Base-by-base conservation (phyloP, 53 echinoderm and acorn worm genomes). In the Echinometra lucunter region DNA sequence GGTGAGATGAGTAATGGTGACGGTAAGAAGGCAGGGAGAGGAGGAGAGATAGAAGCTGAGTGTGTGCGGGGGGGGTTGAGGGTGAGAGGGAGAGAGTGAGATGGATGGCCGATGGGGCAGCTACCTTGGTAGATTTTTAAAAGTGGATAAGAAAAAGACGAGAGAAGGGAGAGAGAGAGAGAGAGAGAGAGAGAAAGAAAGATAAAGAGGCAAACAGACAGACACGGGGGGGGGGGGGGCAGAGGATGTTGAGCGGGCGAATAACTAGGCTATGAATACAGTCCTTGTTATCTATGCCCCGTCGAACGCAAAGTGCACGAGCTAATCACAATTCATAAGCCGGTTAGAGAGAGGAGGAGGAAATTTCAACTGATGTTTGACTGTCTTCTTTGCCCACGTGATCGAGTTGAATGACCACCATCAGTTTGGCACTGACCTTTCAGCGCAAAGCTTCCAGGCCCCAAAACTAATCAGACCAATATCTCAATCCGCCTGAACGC, bases 191-290 rank as follows among this genome's bases (percentile, higher is more conserved):
- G 27, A 56, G 58, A 57, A 2, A 37, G 66, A 58, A 66, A 58
- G 35, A 58, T 58, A 90, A 40, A n/a, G 85, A 49, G 30, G 16
- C 45, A 78, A 10, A 11, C 40, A 28, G 53, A 10, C 27, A 49
- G 91, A 70, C 30, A 45, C 70, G 91, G 91, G 70, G 91, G 91
- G 70, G 67, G 25, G 91, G 30, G n/a, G n/a, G 45, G 32, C 32
- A 7, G 11, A 78, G 80, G 75, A 93, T 45, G 56, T 44, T 44
- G 47, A 45, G 70, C 66, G 45, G 38, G 91, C 53, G 80, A 85
- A 92, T 92, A 94, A 83, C 63, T 94, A 94, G 94, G 85, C 94
- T 94, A 94, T 60, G 45, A 94, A 94, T 94, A 83, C 94, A 94
- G 94, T 17, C 94, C 94, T 82, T 60, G 66, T 94, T 94, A 94